Evolutionary conservation across 2,797 vertebrate genomes (phyloP), one percentile per base, ranked within the genome.

Genomic region (Sternotherus odoratus): DNA sequence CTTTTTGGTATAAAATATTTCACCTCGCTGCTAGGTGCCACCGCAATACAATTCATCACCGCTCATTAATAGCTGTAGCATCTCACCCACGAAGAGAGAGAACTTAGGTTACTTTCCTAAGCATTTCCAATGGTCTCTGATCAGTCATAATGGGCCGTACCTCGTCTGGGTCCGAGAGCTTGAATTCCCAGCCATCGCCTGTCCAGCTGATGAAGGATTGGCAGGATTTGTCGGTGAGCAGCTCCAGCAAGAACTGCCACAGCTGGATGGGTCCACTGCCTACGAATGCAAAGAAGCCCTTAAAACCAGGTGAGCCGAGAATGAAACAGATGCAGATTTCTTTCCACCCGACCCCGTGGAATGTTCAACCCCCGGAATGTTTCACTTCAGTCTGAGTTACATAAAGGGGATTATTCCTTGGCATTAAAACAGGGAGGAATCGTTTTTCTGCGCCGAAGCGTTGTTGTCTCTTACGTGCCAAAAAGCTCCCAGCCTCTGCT

Each of bases 171-270:
- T 99, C 99, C 1, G 99, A 99, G 43, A 99, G 99, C 96, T 99
- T 99, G 98, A 99, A 99, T 97, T 99, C 99, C 99, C 99, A 99
- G 98, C 99, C 99, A 43, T 99, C 99, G n/a, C 99, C 99, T 28
- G 99, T 99, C 99, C 99, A 99, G 98, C 99, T 99, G 98, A 99
- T 99, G 98, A 99, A 99, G 95, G 99, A 99, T 98, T 99, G 99
- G 97, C 99, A 99, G 85, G 99, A 99, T 97, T 99, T 99, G 98
- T 99, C 99, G 85, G 99, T 99, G 97, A 99, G 98, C 94, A 99
- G 98, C 97, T 99, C 99, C 98, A 99, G 98, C 86, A 99, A 98
- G 97, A 99, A 99, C 98, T 99, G 99, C 99, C 99, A 99, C 97
- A 99, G 98, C 94, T 99, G 99, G 97, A 99, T 99, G 83, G 99